Percentiles rank a stretch among this genome's conserved stretches.
phyloP scores from a whole-genome alignment of 1,140 invertebrate genomes.

The Zaprionus vittiger region DNA sequence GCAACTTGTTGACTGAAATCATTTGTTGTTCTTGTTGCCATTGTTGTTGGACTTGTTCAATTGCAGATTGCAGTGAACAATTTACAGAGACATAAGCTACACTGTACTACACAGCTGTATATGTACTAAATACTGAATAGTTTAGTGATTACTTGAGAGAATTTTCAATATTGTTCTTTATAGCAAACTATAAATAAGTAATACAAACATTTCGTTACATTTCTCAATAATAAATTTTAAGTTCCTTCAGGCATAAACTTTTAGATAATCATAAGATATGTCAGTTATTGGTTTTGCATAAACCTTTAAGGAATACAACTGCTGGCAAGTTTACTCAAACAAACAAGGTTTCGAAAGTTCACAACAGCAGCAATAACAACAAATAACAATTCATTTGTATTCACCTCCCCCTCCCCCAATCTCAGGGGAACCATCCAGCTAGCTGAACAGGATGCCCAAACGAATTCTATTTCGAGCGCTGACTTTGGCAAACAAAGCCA shows the following conservation, averaged over 20 bases:
- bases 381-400: background rate
- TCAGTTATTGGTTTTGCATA: background rate
- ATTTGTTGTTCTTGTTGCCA: background rate
- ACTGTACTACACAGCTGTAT: too few species aligned
- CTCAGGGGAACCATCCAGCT: background rate
- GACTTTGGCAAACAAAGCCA: background rate
- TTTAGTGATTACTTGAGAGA: background rate
- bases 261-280: background rate
- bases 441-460: too few species aligned
- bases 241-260: background rate
- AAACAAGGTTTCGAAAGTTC: background rate
- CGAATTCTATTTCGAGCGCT: background rate
- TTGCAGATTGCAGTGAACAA: background rate
- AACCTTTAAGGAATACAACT: background rate
- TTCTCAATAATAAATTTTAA: background rate
- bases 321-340: background rate
- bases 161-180: background rate
- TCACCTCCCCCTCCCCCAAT: background rate
- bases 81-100: background rate
- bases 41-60: background rate
- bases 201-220: background rate
- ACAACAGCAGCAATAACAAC: background rate
- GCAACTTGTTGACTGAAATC: conserved; percentile 31
- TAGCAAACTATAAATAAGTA: too few species aligned
- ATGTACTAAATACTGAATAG: background rate